Conservation (phyloP, 2,888 invertebrate species). For the Hemicrepidius hirtus region DNA sequence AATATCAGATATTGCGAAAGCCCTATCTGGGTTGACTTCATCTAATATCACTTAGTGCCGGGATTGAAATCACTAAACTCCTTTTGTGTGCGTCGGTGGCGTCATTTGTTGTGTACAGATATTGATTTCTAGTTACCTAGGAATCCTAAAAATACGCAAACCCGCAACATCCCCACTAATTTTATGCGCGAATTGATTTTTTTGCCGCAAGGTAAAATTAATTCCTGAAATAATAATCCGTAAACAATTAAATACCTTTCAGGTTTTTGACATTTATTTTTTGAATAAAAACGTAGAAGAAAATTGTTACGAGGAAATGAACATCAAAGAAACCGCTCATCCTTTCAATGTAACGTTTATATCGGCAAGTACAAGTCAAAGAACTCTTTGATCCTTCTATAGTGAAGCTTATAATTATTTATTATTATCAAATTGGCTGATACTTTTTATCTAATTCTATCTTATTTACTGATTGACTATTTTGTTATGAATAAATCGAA, state of each 20-base stretch:
- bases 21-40: background rate
- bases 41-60: slow-evolving; percentile 25
- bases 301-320: background rate
- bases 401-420: no score
- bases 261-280: no score
- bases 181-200: background rate
- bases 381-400: background rate
- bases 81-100: slow-evolving; percentile 24
- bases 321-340: slow-evolving; percentile 12
- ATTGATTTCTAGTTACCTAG: slow-evolving; percentile 21
- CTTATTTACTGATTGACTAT: no score
- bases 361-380: background rate
- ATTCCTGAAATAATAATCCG: background rate
- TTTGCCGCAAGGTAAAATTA: background rate
- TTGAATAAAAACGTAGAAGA: background rate
- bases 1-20: slow-evolving; percentile 18
- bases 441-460: no score
- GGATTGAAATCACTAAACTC: slow-evolving; percentile 27
- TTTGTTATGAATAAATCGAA: no score
- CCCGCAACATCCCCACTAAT: slow-evolving; percentile 7
- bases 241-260: background rate
- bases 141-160: slow-evolving; percentile 10
- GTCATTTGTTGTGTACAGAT: slow-evolving; percentile 12
- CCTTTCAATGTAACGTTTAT: background rate
- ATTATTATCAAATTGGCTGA: no score